phyloP scores from a whole-genome alignment of 2,113 vertebrate species.

The Sorex fumeus region DNA sequence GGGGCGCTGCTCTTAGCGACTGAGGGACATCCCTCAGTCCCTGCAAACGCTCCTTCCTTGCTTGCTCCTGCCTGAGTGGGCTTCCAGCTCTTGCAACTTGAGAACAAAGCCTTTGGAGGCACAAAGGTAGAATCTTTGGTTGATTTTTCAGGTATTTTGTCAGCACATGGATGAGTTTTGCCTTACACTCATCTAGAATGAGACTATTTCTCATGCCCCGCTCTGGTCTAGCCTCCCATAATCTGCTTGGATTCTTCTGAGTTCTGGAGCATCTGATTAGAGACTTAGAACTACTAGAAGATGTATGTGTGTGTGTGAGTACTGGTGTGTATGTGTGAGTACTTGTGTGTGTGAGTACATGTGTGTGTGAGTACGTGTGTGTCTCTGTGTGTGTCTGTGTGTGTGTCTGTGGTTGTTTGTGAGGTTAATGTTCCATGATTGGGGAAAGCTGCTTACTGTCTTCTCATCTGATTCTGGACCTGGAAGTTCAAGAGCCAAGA shows the following conservation, averaged over 20 bases:
- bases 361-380: not conserved
- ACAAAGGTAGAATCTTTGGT: not conserved
- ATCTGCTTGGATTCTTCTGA: not conserved
- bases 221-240: not conserved
- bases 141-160: slow-evolving; percentile 3
- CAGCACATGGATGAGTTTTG: not conserved
- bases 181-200: not conserved
- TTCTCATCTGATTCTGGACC: not conserved
- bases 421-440: too few species aligned
- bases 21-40: too few species aligned
- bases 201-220: not conserved
- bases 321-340: not conserved
- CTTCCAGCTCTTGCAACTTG: slow-evolving; percentile 9
- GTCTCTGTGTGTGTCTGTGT: not conserved
- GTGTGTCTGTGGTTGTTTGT: too few species aligned
- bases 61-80: not conserved
- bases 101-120: not conserved
- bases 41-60: not conserved
- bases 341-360: too few species aligned
- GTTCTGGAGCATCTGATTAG: not conserved
- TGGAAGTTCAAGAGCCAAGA: not conserved
- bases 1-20: too few species aligned
- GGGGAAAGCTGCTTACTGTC: not conserved
- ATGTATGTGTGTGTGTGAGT: not conserved
- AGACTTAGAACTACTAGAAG: not conserved